phyloP scores from a whole-genome alignment of 2,888 invertebrate genomes.

The Mylabris sibirica region DNA sequence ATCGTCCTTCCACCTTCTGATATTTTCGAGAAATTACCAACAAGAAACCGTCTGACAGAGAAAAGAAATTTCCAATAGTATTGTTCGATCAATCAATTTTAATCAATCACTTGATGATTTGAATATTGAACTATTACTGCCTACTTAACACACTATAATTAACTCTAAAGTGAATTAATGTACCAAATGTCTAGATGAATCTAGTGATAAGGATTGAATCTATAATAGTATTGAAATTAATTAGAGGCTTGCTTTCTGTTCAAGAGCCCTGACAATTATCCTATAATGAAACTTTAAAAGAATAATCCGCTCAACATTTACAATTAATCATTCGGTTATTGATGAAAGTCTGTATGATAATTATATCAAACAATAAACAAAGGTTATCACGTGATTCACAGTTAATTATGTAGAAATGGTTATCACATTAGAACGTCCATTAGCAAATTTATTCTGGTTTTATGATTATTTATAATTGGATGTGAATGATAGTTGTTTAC shows the following conservation, averaged over 20 bases:
- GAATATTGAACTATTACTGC: too few species aligned
- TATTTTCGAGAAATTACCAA: background rate
- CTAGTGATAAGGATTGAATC: background rate
- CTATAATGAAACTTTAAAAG: background rate
- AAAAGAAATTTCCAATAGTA: too few species aligned
- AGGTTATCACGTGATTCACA: background rate
- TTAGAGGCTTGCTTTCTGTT: too few species aligned
- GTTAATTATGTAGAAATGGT: background rate
- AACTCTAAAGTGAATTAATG: too few species aligned
- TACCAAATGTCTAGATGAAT: background rate
- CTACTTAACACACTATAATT: too few species aligned
- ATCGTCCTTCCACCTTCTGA: background rate
- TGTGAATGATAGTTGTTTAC: background rate
- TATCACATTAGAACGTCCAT: background rate
- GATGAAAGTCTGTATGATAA: conserved; percentile 9
- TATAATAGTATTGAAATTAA: too few species aligned
- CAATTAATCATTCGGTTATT: background rate
- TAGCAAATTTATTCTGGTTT: background rate
- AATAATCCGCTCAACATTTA: background rate
- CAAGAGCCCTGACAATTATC: too few species aligned
- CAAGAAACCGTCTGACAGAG: background rate
- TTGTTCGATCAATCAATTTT: too few species aligned
- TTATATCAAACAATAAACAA: conserved; percentile 1
- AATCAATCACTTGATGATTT: too few species aligned
- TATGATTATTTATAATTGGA: background rate